Percentiles rank a stretch among this genome's conserved stretches.
Conservation (phyloP, 2,888 invertebrate species). For the Acleris holmiana region DNA sequence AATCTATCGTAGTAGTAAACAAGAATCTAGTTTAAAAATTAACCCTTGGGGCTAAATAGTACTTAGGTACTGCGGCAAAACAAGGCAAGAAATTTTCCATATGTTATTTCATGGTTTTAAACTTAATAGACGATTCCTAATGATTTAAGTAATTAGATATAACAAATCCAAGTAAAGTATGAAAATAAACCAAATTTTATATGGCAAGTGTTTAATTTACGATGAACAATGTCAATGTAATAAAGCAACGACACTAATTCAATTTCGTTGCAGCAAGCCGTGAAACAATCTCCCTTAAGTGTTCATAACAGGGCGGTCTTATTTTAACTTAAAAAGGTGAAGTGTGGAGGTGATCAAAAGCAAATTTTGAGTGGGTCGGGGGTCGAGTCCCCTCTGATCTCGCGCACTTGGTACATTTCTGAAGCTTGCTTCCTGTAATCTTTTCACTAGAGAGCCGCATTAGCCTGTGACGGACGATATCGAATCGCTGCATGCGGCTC, state of each 20-base stretch:
- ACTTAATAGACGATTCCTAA: too few species aligned
- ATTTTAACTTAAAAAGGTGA: constrained; percentile 49
- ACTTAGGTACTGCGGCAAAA: too few species aligned
- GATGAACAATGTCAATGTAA: constrained; percentile 23
- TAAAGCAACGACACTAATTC: constrained; percentile 32
- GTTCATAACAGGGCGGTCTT: constrained; percentile 42
- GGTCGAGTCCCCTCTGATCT: constrained; percentile 52
- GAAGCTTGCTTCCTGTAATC: constrained; percentile 45
- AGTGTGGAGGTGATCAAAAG: constrained; percentile 52
- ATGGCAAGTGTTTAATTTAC: background rate
- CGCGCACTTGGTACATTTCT: constrained; percentile 46
- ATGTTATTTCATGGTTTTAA: too few species aligned
- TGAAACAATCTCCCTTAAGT: constrained; percentile 30
- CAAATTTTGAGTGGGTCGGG: constrained; percentile 46
- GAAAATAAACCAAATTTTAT: too few species aligned
- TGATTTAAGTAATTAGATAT: too few species aligned
- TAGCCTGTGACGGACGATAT: constrained; percentile 47
- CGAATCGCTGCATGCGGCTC: constrained; percentile 46
- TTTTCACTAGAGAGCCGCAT: constrained; percentile 47
- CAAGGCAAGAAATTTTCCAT: too few species aligned
- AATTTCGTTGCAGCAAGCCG: constrained; percentile 24
- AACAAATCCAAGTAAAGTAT: too few species aligned
- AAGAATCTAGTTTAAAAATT: too few species aligned
- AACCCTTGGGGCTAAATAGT: too few species aligned
- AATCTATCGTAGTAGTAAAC: too few species aligned